These are phyloP conservation scores for Bombyx huttoni DNA, from an alignment of 2,888 invertebrate genomes.

Conservation along the genomic window DNA sequence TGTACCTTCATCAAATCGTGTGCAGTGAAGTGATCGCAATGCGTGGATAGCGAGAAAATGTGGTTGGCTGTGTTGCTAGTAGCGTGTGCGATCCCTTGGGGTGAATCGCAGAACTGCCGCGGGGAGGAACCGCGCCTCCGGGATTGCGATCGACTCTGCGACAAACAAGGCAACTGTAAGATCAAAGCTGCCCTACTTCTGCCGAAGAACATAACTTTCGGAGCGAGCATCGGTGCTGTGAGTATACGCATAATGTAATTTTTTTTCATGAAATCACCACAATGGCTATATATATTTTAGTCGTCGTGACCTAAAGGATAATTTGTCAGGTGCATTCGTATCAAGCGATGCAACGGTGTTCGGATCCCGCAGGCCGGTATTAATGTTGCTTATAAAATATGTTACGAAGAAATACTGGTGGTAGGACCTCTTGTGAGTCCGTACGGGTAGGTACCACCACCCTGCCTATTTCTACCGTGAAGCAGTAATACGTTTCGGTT, in stretches of 20 bases:
- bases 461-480: no score
- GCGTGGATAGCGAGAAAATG: constrained; percentile 23
- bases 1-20: neutral
- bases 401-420: no score
- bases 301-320: no score
- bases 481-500: no score
- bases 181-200: constrained; percentile 77
- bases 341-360: no score
- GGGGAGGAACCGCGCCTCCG: constrained; percentile 40
- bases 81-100: constrained; percentile 18
- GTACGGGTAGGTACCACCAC: no score
- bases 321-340: no score
- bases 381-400: no score
- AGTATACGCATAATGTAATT: constrained; percentile 17
- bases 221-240: constrained; percentile 68
- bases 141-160: constrained; percentile 64
- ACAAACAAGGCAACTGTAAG: constrained; percentile 64
- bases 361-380: no score
- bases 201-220: constrained; percentile 70
- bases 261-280: neutral
- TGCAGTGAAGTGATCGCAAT: constrained; percentile 3
- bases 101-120: constrained; percentile 41
- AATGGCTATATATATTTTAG: no score
- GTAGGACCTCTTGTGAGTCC: no score
- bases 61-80: constrained; percentile 31